phyloP scores from a whole-genome alignment of 2,113 vertebrate species.

The Thamnophis sirtalis region DNA sequence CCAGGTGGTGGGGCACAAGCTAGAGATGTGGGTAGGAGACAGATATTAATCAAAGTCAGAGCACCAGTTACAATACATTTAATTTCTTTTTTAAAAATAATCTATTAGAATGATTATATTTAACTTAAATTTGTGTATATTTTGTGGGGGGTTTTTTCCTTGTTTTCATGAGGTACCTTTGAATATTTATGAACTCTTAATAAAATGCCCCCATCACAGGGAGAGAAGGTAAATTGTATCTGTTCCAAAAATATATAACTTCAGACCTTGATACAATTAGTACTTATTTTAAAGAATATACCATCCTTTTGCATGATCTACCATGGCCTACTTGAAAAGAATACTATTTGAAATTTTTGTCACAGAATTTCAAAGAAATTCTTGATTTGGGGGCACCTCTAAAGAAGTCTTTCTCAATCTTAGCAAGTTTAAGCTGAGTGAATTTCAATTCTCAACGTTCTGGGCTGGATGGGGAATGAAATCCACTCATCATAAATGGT shows the following conservation, averaged over 20 bases:
- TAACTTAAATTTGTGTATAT: not conserved
- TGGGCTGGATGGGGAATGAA: too few species aligned
- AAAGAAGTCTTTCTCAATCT: not conserved
- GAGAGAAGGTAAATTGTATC: not conserved
- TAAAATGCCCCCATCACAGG: not conserved
- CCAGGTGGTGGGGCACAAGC: slow-evolving; percentile 74
- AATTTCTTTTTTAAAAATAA: not conserved
- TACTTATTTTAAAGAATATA: not conserved
- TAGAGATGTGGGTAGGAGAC: slow-evolving; percentile 49
- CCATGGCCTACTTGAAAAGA: not conserved
- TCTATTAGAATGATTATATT: not conserved
- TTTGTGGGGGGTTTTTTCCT: not conserved
- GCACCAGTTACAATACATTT: not conserved
- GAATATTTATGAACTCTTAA: not conserved
- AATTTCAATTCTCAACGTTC: too few species aligned
- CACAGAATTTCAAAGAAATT: not conserved
- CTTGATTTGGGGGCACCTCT: not conserved
- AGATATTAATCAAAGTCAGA: not conserved
- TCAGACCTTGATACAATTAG: not conserved
- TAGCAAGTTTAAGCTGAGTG: too few species aligned
- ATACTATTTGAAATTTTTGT: not conserved
- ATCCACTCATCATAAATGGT: too few species aligned
- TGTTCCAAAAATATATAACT: not conserved
- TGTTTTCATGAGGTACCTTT: not conserved
- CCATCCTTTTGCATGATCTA: not conserved